Evolutionary conservation across 2,797 vertebrate genomes (phyloP).

Genomic region (Crocidura indochinensis): DNA sequence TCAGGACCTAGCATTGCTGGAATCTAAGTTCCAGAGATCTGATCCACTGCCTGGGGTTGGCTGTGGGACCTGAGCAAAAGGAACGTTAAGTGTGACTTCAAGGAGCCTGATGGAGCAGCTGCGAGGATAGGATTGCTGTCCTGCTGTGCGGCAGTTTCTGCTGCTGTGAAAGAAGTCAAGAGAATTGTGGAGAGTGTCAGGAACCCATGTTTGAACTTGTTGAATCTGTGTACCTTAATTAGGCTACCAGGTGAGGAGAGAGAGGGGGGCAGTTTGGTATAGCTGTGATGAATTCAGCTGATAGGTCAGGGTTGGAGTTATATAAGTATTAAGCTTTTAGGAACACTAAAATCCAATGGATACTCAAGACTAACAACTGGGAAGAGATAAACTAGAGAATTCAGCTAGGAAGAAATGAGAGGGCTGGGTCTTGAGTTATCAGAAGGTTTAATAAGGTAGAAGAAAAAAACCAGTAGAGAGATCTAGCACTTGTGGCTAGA

Average conservation of each 20-base stretch:
- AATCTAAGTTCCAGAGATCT: too few species aligned
- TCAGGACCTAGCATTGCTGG: background rate
- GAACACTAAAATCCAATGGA: background rate
- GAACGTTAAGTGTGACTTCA: background rate
- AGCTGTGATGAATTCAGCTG: constrained; percentile 11
- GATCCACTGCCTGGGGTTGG: background rate
- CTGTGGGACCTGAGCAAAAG: background rate
- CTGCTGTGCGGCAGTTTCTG: background rate
- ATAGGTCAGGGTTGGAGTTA: background rate
- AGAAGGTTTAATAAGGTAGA: constrained; percentile 13
- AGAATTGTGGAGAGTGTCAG: background rate
- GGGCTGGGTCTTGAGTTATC: background rate
- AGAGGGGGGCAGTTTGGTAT: background rate
- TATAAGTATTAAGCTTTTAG: background rate
- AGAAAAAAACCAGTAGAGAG: background rate
- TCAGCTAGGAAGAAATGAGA: background rate
- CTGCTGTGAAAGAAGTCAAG: background rate
- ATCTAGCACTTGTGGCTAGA: constrained; percentile 35
- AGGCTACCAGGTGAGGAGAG: background rate
- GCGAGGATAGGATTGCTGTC: background rate
- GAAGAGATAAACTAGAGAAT: constrained; percentile 33
- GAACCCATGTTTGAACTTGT: background rate
- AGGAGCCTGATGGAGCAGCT: background rate
- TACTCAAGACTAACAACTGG: background rate
- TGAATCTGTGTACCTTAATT: background rate